Evolutionary conservation across 2,888 invertebrate species (phyloP).

Genomic region (Cetonia aurata): DNA sequence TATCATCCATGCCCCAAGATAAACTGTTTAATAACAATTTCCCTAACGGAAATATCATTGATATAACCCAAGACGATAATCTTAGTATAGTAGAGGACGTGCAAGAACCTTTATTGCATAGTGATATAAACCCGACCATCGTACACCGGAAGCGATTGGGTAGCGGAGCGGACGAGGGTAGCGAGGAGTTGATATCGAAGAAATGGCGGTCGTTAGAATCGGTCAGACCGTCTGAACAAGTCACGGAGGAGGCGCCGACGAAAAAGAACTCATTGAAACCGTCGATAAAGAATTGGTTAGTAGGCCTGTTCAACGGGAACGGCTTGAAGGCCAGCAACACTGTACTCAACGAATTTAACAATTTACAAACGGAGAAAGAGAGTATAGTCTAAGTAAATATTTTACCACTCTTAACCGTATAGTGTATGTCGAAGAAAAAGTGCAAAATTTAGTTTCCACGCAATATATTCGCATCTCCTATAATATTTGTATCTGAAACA

Average conservation of each 20-base stretch:
- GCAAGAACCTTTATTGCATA: constrained; percentile 65
- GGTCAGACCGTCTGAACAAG: constrained; percentile 66
- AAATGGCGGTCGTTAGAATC: constrained; percentile 86
- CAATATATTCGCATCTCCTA: constrained; percentile 24
- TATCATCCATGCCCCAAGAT: constrained; percentile 66
- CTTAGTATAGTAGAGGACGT: constrained; percentile 62
- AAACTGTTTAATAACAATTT: constrained; percentile 70
- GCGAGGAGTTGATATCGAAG: constrained; percentile 69
- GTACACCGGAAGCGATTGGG: constrained; percentile 60
- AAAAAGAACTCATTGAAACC: constrained; percentile 74
- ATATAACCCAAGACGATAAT: constrained; percentile 60
- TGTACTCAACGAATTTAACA: constrained; percentile 67
- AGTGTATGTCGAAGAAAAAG: constrained; percentile 37
- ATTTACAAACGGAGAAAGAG: constrained; percentile 71
- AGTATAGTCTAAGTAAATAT: constrained; percentile 68
- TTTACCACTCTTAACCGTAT: constrained; percentile 23
- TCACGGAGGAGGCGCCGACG: constrained; percentile 64
- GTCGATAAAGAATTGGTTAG: constrained; percentile 79
- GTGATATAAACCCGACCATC: constrained; percentile 56
- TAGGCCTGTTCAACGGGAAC: constrained; percentile 80
- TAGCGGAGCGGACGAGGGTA: constrained; percentile 60
- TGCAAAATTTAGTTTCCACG: constrained; percentile 39
- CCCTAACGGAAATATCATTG: constrained; percentile 69
- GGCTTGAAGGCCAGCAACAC: constrained; percentile 77
- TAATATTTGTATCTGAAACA: constrained; percentile 17